Evolutionary conservation across 2,888 invertebrate species (phyloP), one percentile per base, ranked within the genome.

Genomic region (Spilosoma lubricipeda): DNA sequence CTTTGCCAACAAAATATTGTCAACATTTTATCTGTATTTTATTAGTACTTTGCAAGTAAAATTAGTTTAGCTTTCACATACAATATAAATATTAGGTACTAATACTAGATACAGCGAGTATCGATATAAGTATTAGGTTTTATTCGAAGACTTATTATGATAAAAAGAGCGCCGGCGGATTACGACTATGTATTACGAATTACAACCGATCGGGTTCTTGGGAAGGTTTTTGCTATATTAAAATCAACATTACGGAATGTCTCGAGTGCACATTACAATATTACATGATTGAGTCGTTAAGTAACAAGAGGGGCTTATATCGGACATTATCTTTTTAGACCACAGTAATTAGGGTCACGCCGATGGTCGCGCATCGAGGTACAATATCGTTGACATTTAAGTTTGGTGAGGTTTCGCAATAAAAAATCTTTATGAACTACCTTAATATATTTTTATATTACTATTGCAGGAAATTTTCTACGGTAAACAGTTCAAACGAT

Each of bases 251-350:
- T 86, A 85, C 81, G 77, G 82, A 79, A 77, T 82, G 84, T 87
- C 86, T 86, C 82, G 78, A 75, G 79, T 82, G 80, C 63, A 67
- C 80, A 83, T 78, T 75, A 80, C 75, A 80, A 74, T 86, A 86
- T 91, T 89, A 88, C 87, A 87, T 86, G 88, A 90, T 89, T 88
- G 86, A 87, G 87, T 88, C 84, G 88, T 90, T 88, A 89, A 87
- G 86, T 85, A 90, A 86, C 85, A 84, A 77, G 77, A 79, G 77
- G 82, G 69, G 82, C 79, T 79, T 76, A 78, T 78, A 82, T 75
- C 80, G 74, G 75, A 76, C 80, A 79, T 73, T 68, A 90, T 92
- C 89, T 86, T 87, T 88, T 83, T 84, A 82, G 86, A 86, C 79
- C 81, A 78, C 80, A 80, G 86, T 85, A 88, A 91, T 91, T 90